phyloP scores from a whole-genome alignment of 2,888 invertebrate genomes.

The Lasioglossum marginatum region DNA sequence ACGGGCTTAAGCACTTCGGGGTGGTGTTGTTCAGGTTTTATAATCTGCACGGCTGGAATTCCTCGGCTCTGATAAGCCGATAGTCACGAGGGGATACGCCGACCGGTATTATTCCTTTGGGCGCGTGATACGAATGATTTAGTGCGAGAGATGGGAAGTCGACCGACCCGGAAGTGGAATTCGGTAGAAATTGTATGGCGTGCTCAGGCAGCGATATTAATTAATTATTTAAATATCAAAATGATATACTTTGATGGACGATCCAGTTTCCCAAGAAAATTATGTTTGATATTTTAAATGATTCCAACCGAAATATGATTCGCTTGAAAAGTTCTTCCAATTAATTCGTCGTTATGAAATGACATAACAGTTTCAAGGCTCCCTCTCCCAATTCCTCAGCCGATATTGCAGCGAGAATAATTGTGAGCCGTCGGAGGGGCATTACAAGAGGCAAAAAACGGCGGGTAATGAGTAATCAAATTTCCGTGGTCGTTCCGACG shows the following conservation, averaged over 20 bases:
- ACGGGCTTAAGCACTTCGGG: background rate
- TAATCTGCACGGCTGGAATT: background rate
- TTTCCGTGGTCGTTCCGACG: background rate
- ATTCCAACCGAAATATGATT: background rate
- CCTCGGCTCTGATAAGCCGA: background rate
- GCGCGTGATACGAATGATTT: background rate
- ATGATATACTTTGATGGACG: background rate
- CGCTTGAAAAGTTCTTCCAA: background rate
- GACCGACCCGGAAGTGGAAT: background rate
- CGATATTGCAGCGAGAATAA: background rate
- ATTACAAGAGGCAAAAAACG: background rate
- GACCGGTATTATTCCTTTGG: background rate
- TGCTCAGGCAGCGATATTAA: background rate
- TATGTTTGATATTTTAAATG: background rate
- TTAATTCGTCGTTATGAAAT: background rate
- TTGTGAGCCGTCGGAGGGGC: background rate
- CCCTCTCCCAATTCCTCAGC: background rate
- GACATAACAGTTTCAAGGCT: background rate
- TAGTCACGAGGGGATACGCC: background rate
- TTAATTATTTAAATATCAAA: background rate
- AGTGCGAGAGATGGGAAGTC: background rate
- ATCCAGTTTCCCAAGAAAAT: background rate
- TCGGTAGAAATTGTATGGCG: background rate
- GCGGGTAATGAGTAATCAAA: background rate
- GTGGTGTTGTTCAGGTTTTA: conserved; percentile 1